Base-by-base conservation (phyloP, 2,113 vertebrate genomes). In the Nipponia nippon region DNA sequence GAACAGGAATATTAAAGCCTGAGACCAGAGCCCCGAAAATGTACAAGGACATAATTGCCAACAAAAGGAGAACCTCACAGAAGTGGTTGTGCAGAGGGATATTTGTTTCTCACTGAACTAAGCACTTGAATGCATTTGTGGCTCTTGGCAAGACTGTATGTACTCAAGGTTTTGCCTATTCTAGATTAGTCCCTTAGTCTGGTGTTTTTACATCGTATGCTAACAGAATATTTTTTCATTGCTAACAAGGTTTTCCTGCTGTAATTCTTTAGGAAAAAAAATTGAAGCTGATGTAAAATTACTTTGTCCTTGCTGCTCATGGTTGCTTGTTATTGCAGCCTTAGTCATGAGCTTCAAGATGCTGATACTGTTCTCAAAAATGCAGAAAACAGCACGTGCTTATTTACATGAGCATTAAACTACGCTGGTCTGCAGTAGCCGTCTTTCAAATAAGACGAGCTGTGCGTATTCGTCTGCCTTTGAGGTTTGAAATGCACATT, bases 141-240 rank as follows among this genome's bases (percentile, higher is more conserved):
- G 90, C 84, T 90, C 87, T 97, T 96, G 93, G 96, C 96, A 95
- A 96, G 92, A 69, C 96, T 95, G 63, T 11, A 26, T 94, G 96
- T 96, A 53, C 93, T 96, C 61, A 91, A 83, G 84, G 93, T 75
- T 90, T 91, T 92, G 87, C 77, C 92, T 95, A 12, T 91, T 89
- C 87, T 73, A 50, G 71, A 49, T 38, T 21, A 75, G 95, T 87
- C 40, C 85, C 58, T 65, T 8, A 40, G 58, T 46, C 93, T 90
- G 63, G 18, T 61, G 63, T 38, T 92, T 73, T 89, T 69, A 56
- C 13, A 2, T 15, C 14, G 55, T 3, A 5, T 27, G 55, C 76
- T 81, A 40, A 47, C 73, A 47, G 63, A 42, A 7, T 44, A 25
- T 56, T 44, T 77, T 67, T 36, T 34, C 27, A 16, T 32, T 73